Percentiles rank a stretch among this genome's conserved stretches.
Conservation (phyloP, 2,797 vertebrate species). For the Brachyrhaphis roseni region DNA sequence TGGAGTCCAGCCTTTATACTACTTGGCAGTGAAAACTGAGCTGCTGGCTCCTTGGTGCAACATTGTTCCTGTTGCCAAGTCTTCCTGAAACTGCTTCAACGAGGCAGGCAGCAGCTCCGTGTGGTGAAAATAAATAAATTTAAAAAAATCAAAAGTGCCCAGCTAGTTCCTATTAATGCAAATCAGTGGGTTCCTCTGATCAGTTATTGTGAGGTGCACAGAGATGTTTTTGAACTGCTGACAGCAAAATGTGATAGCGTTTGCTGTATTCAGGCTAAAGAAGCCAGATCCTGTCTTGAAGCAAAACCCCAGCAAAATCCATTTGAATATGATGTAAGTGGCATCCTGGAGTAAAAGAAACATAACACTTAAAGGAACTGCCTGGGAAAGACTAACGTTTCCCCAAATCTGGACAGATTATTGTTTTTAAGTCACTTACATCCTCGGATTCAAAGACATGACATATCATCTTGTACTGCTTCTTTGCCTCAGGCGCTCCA, state of each 20-base stretch:
- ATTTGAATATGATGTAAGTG: background rate
- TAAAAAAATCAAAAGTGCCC: conserved; percentile 20
- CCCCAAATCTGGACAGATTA: background rate
- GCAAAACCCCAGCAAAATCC: background rate
- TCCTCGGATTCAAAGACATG: conserved; percentile 99
- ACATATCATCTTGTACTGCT: conserved; percentile 99
- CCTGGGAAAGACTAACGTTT: background rate
- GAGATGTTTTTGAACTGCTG: background rate
- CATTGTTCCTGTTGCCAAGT: conserved; percentile 62
- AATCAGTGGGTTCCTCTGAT: conserved; percentile 20
- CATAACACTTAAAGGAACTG: background rate
- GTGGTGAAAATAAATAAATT: conserved; percentile 15
- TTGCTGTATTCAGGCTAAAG: background rate
- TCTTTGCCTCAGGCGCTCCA: conserved; percentile 92
- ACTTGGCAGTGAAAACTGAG: conserved; percentile 55
- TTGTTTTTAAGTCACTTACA: conserved; percentile 81
- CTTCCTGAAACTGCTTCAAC: conserved; percentile 50
- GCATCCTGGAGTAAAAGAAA: background rate
- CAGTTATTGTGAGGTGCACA: conserved; percentile 9
- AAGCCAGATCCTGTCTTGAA: background rate
- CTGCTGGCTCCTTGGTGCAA: conserved; percentile 45
- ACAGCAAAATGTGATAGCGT: background rate
- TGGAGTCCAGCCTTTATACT: conserved; percentile 59
- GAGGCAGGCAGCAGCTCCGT: conserved; percentile 47
- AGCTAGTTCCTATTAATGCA: conserved; percentile 34